A percentile compares a stretch with the other conserved stretches of the same genome.
These are phyloP conservation scores for Sternarchorhynchus goeldii DNA, from an alignment of 2,797 vertebrate species.

Conservation along the genomic window DNA sequence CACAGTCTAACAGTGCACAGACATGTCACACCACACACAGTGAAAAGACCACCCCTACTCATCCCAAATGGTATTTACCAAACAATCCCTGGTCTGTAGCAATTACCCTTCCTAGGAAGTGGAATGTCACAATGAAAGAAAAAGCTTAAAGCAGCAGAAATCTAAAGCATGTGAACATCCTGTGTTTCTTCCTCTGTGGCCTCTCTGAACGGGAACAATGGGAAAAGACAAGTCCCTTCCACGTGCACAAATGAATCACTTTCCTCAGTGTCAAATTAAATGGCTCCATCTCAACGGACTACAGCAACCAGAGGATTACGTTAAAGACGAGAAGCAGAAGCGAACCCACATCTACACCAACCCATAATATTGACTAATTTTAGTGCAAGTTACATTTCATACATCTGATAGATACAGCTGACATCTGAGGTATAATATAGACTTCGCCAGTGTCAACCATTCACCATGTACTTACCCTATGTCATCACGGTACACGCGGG, in stretches of 20 bases:
- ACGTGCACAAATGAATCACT: background rate
- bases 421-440: too few relatives aligned
- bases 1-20: slow-evolving; percentile 65
- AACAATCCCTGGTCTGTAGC: background rate
- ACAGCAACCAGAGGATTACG: too few relatives aligned
- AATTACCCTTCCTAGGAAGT: slow-evolving; percentile 16
- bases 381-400: too few relatives aligned
- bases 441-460: background rate
- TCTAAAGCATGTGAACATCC: slow-evolving; percentile 37
- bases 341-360: too few relatives aligned
- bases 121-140: background rate
- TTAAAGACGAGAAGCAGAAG: too few relatives aligned
- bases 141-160: slow-evolving; percentile 15
- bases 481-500: slow-evolving; percentile 98
- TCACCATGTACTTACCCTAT: slow-evolving; percentile 87
- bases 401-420: too few relatives aligned
- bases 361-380: too few relatives aligned
- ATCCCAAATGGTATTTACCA: slow-evolving; percentile 6
- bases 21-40: slow-evolving; percentile 69
- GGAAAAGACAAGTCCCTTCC: background rate
- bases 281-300: background rate
- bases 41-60: slow-evolving; percentile 43
- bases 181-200: slow-evolving; percentile 43
- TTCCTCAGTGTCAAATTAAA: background rate
- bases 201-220: slow-evolving; percentile 10